Evolutionary conservation across 2,888 invertebrate genomes (phyloP), one percentile per base, ranked within the genome.

Genomic region (Panorpa germanica): DNA sequence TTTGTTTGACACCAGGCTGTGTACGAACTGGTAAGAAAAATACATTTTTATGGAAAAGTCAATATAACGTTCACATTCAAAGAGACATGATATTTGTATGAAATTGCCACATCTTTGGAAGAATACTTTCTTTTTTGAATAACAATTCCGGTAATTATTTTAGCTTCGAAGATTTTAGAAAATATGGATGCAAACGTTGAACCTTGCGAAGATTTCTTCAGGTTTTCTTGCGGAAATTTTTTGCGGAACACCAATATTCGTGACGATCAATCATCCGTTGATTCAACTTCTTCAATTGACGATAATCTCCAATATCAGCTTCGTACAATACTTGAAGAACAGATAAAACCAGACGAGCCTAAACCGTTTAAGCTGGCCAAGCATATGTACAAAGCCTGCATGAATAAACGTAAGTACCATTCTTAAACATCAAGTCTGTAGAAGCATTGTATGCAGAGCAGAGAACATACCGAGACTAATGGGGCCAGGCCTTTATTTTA

Each of bases 121-220:
- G n/a, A n/a, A n/a, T n/a, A n/a, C n/a, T n/a, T n/a, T n/a, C n/a
- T n/a, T n/a, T n/a, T n/a, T n/a, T n/a, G n/a, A n/a, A n/a, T n/a
- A n/a, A n/a, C n/a, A n/a, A n/a, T n/a, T n/a, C n/a, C n/a, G n/a
- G n/a, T n/a, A n/a, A n/a, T n/a, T n/a, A n/a, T n/a, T n/a, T n/a
- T n/a, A 22, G 81, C 82, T 1, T 71, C 77, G 1, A 65, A 65
- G 38, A 58, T 82, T 8, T 52, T 82, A 20, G 57, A 63, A 35
- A 73, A 71, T 45, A 73, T 82, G 70, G 73, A 82, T 40, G 51
- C 58, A 2, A 50, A 55, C 2, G 69, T 74, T 6, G 73, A 80
- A 37, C 81, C 81, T 0, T 82, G 81, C 46, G 77, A 81, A 41
- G 77, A 82, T 46, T 82, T 82, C 51, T 82, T 81, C 49, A 61